These are phyloP conservation scores for human DNA, from an alignment of 2,113 vertebrate species.

Conservation along the genomic window DNA sequence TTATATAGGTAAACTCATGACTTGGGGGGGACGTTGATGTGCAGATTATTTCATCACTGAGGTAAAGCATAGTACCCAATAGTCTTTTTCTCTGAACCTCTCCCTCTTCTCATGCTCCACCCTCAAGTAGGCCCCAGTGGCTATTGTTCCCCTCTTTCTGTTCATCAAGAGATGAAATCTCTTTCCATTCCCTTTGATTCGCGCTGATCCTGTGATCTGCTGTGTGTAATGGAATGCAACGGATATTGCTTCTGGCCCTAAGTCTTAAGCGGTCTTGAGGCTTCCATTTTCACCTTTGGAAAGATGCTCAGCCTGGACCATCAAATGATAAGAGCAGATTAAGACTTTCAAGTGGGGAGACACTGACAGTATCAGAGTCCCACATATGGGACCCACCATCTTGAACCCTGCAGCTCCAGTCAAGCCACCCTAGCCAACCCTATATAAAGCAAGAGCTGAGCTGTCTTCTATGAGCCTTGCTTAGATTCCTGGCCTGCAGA, in stretches of 20 bases:
- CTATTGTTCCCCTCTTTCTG: too few species aligned
- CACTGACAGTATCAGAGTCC: too few species aligned
- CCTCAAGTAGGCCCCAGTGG: too few species aligned
- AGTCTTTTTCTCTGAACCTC: too few species aligned
- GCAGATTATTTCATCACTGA: too few species aligned
- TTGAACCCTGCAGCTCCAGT: background rate
- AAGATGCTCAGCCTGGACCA: background rate
- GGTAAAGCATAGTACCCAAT: too few species aligned
- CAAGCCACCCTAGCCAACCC: background rate
- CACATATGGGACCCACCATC: background rate
- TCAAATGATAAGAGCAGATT: background rate
- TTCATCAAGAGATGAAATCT: background rate
- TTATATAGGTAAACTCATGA: too few species aligned
- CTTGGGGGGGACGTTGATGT: too few species aligned
- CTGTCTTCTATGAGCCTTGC: background rate
- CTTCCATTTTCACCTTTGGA: background rate
- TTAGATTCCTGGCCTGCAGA: background rate
- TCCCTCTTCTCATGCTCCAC: too few species aligned
- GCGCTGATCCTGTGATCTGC: background rate
- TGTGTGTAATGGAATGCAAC: fast-evolving
- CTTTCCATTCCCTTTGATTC: background rate
- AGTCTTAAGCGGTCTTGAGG: background rate
- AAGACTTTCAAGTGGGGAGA: background rate
- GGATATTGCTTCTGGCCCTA: background rate
- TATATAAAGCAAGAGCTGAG: background rate